A percentile compares a stretch with the other conserved stretches of the same genome.
Evolutionary conservation across 1,140 invertebrate genomes (phyloP).

Genomic region (Pseudobourletiella spinata): DNA sequence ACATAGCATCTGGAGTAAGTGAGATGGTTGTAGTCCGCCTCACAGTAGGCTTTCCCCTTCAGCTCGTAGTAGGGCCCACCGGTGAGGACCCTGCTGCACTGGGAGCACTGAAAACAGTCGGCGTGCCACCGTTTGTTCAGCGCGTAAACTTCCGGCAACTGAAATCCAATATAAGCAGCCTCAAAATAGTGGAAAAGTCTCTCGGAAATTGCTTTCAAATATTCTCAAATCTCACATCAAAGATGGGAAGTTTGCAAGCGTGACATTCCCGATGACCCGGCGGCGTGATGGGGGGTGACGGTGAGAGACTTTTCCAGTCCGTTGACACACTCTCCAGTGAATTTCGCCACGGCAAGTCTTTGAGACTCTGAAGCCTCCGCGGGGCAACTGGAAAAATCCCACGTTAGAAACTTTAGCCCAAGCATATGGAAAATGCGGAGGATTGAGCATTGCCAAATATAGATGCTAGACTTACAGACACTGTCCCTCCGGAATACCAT

Average conservation of each 20-base stretch:
- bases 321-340: slow-evolving; percentile 5
- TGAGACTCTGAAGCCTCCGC: neutral
- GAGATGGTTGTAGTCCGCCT: slow-evolving; percentile 51
- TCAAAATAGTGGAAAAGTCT: too few species aligned
- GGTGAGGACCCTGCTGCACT: slow-evolving; percentile 15
- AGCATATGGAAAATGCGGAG: too few species aligned
- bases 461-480: too few species aligned
- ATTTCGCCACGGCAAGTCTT: neutral
- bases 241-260: slow-evolving; percentile 30
- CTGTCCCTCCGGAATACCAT: too few species aligned
- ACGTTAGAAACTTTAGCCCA: too few species aligned
- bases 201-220: too few species aligned
- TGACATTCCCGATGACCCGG: slow-evolving; percentile 19
- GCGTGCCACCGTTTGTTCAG: slow-evolving; percentile 17
- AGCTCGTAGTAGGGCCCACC: slow-evolving; percentile 53
- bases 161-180: neutral
- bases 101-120: slow-evolving; percentile 23
- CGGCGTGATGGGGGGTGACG: neutral
- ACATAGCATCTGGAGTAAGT: slow-evolving; percentile 27
- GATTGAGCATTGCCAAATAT: too few species aligned
- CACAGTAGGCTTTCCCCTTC: slow-evolving; percentile 59
- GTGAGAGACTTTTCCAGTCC: neutral
- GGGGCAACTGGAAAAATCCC: too few species aligned
- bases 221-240: slow-evolving; percentile 15
- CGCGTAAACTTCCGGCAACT: slow-evolving; percentile 15